Base-by-base conservation (phyloP, 2,797 vertebrate genomes). In the Intellagama lesueurii region DNA sequence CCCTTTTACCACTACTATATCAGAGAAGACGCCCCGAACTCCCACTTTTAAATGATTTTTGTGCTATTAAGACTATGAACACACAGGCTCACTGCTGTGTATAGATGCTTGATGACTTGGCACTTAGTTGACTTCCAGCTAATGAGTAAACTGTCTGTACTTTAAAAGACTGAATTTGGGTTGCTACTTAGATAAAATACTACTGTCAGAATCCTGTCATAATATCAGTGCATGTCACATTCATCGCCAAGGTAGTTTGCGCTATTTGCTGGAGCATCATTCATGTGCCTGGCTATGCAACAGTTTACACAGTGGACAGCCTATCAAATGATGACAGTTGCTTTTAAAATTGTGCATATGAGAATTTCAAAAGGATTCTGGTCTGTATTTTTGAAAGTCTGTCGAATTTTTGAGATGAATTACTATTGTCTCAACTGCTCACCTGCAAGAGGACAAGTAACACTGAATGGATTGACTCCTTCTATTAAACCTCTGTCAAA, bases 401-500 rank as follows among this genome's bases (percentile, higher is more conserved):
- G 9, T 7, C 1, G 11, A 83, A 70, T 7, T n/a, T 69, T 9
- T 52, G 44, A 11, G 64, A 17, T 30, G 52, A 5, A 4, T 40
- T 44, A 16, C 32, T 30, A 52, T 60, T 28, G 32, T 56, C 11
- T 40, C 3, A 76, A 35, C 2, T 1, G 52, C 26, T 92, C 28
- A 44, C 8, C 17, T 89, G n/a, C 88, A 92, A 47, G 0, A 64
- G 7, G 0, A 60, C 19, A 88, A 91, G 90, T 9, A 12, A 7
- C 16, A 64, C 52, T 79, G 66, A 80, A 52, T 11, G 17, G 14
- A 87, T 70, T n/a, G 47, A 47, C 7, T 81, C 49, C 19, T 73
- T 17, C 73, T 22, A 14, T 78, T 69, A 91, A 85, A 66, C 64
- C 68, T 14, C 26, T 56, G 9, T n/a, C 17, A 32, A 52, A 44